phyloP scores from a whole-genome alignment of 2,888 invertebrate genomes.

The Poecilus cupreus region DNA sequence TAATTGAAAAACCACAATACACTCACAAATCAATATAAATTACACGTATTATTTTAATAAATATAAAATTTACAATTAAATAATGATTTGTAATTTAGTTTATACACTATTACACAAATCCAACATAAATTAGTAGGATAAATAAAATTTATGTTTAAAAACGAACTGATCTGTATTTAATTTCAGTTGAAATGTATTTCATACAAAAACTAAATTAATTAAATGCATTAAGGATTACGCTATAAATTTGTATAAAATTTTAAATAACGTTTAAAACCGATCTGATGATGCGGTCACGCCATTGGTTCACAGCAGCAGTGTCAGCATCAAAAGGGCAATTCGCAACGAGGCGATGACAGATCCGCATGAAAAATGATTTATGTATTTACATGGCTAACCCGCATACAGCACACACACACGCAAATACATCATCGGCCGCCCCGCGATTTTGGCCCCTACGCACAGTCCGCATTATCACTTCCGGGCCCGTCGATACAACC shows the following conservation, averaged over 20 bases:
- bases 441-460: not conserved
- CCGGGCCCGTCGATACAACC: not conserved
- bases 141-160: constrained; percentile 51
- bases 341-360: constrained; percentile 49
- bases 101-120: constrained; percentile 35
- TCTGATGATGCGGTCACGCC: not conserved
- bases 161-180: constrained; percentile 51
- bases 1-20: constrained; percentile 38
- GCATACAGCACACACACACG: not conserved
- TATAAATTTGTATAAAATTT: constrained; percentile 43
- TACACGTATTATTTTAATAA: constrained; percentile 40
- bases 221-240: constrained; percentile 44
- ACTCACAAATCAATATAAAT: constrained; percentile 26
- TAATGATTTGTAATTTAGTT: constrained; percentile 42
- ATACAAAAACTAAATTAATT: constrained; percentile 53
- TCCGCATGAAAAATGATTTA: constrained; percentile 55
- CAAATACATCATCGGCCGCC: not conserved
- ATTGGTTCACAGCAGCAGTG: not conserved
- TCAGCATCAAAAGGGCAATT: constrained; percentile 47
- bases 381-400: constrained; percentile 54
- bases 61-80: constrained; percentile 40
- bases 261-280: constrained; percentile 50
- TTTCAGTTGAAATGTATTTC: constrained; percentile 33
- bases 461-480: not conserved
- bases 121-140: constrained; percentile 41